These are phyloP conservation scores for Xiphophorus maculatus DNA, from an alignment of 2,113 vertebrate species.

Conservation along the genomic window DNA sequence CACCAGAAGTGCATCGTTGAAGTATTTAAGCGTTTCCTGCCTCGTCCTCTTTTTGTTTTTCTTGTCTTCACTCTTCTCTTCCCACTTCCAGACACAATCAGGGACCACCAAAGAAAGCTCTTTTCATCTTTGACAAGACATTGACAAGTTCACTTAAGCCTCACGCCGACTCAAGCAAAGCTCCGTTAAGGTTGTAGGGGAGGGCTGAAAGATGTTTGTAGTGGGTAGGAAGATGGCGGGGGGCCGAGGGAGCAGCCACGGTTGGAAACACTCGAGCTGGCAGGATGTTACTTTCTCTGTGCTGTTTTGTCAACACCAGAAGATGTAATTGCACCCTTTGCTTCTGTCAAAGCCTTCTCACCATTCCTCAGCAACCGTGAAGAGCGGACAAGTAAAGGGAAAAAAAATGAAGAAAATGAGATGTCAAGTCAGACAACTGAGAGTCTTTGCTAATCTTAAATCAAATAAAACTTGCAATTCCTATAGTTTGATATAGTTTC, in stretches of 20 bases:
- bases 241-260: background rate
- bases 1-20: background rate
- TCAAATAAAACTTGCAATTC: slow-evolving; percentile 29
- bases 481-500: slow-evolving; percentile 13
- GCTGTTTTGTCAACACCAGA: slow-evolving; percentile 65
- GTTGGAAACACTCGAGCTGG: slow-evolving; percentile 43
- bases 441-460: slow-evolving; percentile 27
- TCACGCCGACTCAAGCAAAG: slow-evolving; percentile 11
- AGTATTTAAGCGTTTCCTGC: background rate
- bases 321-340: slow-evolving; percentile 58
- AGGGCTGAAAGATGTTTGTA: slow-evolving; percentile 43
- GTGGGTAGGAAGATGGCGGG: slow-evolving; percentile 11
- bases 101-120: slow-evolving; percentile 42
- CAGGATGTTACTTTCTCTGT: slow-evolving; percentile 63
- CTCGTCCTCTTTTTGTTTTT: background rate
- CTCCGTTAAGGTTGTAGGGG: slow-evolving; percentile 29
- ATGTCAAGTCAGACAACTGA: slow-evolving; percentile 4
- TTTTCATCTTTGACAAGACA: slow-evolving; percentile 34
- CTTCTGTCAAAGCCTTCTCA: slow-evolving; percentile 5
- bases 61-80: slow-evolving; percentile 1
- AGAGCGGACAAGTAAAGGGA: background rate
- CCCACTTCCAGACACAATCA: background rate
- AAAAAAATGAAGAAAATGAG: slow-evolving; percentile 7
- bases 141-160: slow-evolving; percentile 48
- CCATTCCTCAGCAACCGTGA: slow-evolving; percentile 3